Conservation (phyloP, 2,888 invertebrate species). For the Erebia epiphron region DNA sequence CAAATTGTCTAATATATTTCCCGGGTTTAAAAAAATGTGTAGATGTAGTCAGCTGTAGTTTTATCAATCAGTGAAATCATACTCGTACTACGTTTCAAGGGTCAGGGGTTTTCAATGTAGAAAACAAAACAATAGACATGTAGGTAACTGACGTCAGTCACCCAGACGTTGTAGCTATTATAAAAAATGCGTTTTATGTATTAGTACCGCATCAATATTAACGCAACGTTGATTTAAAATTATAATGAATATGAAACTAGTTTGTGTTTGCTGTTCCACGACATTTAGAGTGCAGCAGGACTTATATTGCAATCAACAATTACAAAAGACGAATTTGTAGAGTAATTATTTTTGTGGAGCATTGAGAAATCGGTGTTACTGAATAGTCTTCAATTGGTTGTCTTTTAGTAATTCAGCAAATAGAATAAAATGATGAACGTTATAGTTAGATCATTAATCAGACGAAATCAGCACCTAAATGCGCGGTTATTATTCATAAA, state of each 20-base stretch:
- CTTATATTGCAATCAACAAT: slow-evolving; percentile 18
- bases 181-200: not conserved
- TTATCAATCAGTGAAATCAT: too few species aligned
- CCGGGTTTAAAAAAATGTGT: too few species aligned
- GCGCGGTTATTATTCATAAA: too few species aligned
- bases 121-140: not conserved
- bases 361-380: not conserved
- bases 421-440: not conserved
- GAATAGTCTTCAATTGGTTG: not conserved
- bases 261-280: slow-evolving; percentile 16
- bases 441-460: not conserved
- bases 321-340: slow-evolving; percentile 17
- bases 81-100: not conserved
- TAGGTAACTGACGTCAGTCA: not conserved
- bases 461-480: too few species aligned
- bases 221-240: slow-evolving; percentile 21
- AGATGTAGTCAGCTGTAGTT: too few species aligned
- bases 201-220: slow-evolving; percentile 6
- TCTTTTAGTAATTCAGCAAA: not conserved
- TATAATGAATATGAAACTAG: slow-evolving; percentile 20
- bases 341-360: slow-evolving; percentile 11
- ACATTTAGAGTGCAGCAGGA: slow-evolving; percentile 10
- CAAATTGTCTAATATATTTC: too few species aligned
- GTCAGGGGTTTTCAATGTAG: not conserved
- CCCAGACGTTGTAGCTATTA: not conserved